Percentiles rank a stretch among this genome's conserved stretches.
Conservation (phyloP, 2,797 vertebrate genomes). For the Poeciliopsis gracilis region DNA sequence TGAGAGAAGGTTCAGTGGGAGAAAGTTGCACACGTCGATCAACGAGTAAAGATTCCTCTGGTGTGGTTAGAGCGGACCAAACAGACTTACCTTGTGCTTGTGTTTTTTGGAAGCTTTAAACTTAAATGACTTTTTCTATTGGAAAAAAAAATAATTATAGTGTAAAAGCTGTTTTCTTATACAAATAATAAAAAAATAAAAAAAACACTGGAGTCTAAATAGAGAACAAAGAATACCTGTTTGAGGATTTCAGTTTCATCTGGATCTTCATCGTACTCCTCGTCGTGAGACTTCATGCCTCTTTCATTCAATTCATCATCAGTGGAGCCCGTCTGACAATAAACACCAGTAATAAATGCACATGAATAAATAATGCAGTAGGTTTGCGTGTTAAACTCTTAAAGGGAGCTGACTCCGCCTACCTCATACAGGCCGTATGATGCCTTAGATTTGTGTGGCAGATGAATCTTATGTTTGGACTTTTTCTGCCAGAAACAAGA, state of each 20-base stretch:
- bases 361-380: neutral
- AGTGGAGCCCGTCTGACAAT: constrained; percentile 38
- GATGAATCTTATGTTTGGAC: constrained; percentile 18
- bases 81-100: constrained; percentile 51
- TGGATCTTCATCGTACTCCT: constrained; percentile 20
- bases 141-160: neutral
- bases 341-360: neutral
- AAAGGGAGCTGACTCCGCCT: neutral
- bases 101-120: constrained; percentile 35
- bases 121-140: constrained; percentile 63
- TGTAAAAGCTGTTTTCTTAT: no score
- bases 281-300: constrained; percentile 3
- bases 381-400: neutral
- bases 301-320: constrained; percentile 31
- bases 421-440: neutral
- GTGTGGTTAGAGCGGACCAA: neutral
- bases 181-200: neutral
- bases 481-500: constrained; percentile 40
- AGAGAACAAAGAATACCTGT: constrained; percentile 36
- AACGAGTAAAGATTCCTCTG: neutral
- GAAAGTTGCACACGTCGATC: neutral
- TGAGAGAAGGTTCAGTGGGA: neutral
- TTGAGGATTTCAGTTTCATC: constrained; percentile 50
- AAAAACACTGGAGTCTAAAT: neutral
- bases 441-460: constrained; percentile 2